phyloP scores from a whole-genome alignment of 2,888 invertebrate species.

The Alsophila aescularia region DNA sequence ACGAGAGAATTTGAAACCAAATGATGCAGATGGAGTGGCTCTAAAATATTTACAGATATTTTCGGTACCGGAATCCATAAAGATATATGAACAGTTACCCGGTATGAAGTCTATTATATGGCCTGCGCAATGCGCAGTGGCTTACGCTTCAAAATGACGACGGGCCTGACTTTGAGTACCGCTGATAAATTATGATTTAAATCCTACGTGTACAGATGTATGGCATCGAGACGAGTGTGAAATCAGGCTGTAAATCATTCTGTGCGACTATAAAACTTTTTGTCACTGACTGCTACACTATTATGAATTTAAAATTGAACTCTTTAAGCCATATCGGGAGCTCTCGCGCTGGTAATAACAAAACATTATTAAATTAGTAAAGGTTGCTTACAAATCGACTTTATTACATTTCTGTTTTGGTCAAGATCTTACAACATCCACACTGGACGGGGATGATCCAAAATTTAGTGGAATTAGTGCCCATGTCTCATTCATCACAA shows the following conservation, averaged over 20 bases:
- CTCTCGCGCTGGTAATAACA: slow-evolving; percentile 5
- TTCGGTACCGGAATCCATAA: too few species aligned
- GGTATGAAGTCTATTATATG: too few species aligned
- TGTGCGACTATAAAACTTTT: slow-evolving; percentile 71
- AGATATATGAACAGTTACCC: too few species aligned
- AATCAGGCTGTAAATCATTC: slow-evolving; percentile 74
- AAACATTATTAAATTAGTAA: slow-evolving; percentile 10
- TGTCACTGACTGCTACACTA: slow-evolving; percentile 52
- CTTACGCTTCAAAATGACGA: slow-evolving; percentile 6
- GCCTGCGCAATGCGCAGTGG: background rate
- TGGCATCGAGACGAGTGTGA: slow-evolving; percentile 58
- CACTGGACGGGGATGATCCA: too few species aligned
- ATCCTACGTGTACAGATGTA: slow-evolving; percentile 46
- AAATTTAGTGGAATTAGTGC: too few species aligned
- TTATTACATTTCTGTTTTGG: background rate
- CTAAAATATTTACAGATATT: too few species aligned
- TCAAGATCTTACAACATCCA: too few species aligned
- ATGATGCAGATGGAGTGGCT: too few species aligned
- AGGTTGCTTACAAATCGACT: background rate
- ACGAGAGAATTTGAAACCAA: too few species aligned
- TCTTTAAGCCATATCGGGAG: slow-evolving; percentile 20
- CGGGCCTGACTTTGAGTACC: slow-evolving; percentile 20
- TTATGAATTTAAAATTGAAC: slow-evolving; percentile 36
- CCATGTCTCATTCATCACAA: too few species aligned
- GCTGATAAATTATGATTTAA: slow-evolving; percentile 38